Conservation (phyloP, 2,888 invertebrate species). For the Matsumyia berberina region DNA sequence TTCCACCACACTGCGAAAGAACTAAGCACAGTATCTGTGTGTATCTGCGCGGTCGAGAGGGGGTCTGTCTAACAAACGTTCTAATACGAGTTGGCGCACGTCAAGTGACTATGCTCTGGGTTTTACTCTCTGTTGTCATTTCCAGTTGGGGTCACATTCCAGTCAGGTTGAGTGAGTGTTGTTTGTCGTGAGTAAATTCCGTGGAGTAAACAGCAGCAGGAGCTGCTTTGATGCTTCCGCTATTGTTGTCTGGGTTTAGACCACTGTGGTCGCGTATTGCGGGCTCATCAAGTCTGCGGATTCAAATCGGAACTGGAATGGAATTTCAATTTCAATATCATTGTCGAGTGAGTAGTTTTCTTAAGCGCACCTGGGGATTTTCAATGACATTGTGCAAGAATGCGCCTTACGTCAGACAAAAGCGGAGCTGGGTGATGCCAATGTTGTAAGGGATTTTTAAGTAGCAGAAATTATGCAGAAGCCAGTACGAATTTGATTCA, state of each 20-base stretch:
- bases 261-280: constrained; percentile 1
- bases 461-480: background rate
- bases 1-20: background rate
- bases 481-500: too few relatives aligned
- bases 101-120: constrained; percentile 26
- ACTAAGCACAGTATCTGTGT: constrained; percentile 12
- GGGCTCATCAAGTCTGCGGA: constrained; percentile 24
- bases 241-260: constrained; percentile 17
- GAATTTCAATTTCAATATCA: constrained; percentile 65
- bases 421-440: constrained; percentile 21
- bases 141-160: constrained; percentile 57
- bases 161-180: constrained; percentile 41
- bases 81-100: constrained; percentile 53
- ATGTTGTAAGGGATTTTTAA: background rate
- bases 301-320: constrained; percentile 40
- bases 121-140: constrained; percentile 60
- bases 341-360: constrained; percentile 51
- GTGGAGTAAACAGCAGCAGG: background rate
- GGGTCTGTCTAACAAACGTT: constrained; percentile 9
- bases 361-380: constrained; percentile 33
- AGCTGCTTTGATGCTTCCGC: constrained; percentile 14
- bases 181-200: constrained; percentile 47
- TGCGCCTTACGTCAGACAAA: constrained; percentile 56
- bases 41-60: background rate
- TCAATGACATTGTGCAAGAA: constrained; percentile 24